phyloP scores from a whole-genome alignment of 2,888 invertebrate species.

The Cerastis leucographa region DNA sequence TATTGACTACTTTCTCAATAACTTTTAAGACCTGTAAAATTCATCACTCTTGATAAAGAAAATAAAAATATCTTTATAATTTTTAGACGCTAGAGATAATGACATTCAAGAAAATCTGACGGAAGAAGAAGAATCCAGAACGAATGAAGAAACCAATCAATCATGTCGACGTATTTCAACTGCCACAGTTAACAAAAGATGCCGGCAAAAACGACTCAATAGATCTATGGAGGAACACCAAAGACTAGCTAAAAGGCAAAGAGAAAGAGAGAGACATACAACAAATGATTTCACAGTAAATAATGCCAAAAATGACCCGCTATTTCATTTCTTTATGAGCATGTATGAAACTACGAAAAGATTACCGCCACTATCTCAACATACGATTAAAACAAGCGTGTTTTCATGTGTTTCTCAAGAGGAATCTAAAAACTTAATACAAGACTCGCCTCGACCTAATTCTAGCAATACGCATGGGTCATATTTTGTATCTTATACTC shows the following conservation, averaged over 20 bases:
- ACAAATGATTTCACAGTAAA: slow-evolving; percentile 1
- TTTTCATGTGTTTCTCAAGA: slow-evolving; percentile 1
- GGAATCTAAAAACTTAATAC: background rate
- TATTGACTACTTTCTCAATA: background rate
- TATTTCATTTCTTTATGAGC: slow-evolving; percentile 10
- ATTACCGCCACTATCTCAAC: background rate
- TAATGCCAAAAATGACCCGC: background rate
- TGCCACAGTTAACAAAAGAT: slow-evolving; percentile 1
- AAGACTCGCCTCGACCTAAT: background rate
- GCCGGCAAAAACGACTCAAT: background rate
- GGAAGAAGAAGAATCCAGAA: background rate
- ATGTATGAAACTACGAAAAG: slow-evolving; percentile 1
- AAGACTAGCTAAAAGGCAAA: background rate
- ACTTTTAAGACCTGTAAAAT: background rate
- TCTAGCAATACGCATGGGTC: background rate
- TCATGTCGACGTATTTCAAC: background rate
- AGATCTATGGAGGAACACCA: background rate
- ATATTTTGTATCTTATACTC: background rate
- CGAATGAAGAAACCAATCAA: background rate
- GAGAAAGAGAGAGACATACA: background rate
- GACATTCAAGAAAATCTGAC: background rate
- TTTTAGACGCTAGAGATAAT: background rate
- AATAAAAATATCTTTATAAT: background rate
- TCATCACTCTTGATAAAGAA: background rate
- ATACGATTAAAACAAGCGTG: background rate